Evolutionary conservation across 2,888 invertebrate species (phyloP), one percentile per base, ranked within the genome.

Genomic region (Pristionchus arcanus): DNA sequence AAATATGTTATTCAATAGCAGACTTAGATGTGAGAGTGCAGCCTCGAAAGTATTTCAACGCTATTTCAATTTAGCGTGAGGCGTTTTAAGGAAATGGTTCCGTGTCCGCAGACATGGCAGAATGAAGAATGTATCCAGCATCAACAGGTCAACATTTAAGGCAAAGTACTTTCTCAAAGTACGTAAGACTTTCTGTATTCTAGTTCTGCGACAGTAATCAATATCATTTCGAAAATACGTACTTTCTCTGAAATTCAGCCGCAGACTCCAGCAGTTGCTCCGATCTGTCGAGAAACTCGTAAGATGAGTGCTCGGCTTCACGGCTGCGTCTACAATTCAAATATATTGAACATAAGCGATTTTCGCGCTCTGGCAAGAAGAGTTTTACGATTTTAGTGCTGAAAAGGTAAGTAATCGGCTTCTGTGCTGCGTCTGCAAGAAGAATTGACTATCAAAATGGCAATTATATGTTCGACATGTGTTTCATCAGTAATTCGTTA

Each of bases 281-380:
- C 19, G 49, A n/a, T 28, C 34, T 42, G 49, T 81, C 81, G 42
- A 81, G 81, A 25, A 81, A n/a, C 81, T 81, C 81, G 42, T 53
- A 19, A 15, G 81, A 81, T n/a, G 81, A 81, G n/a, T 25, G n/a
- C n/a, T 81, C 81, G 15, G 81, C 81, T 9, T 81, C 81, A 0
- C 81, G 81, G 37, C 15, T 9, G 13, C 81, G 81, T 77, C 77
- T 77, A n/a, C n/a, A 77, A 74, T 74, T 34, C 15, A 68, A n/a
- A n/a, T n/a, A n/a, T n/a, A n/a, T n/a, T n/a, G n/a, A n/a, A n/a
- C n/a, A n/a, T n/a, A n/a, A n/a, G n/a, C n/a, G n/a, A n/a, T n/a
- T n/a, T n/a, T n/a, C 28, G n/a, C 63, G 19, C 19, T 63, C 49
- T n/a, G n/a, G n/a, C n/a, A n/a, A n/a, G n/a, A n/a, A n/a, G n/a